Base-by-base conservation (phyloP, 1,140 invertebrate genomes). In the Arion vulgaris region DNA sequence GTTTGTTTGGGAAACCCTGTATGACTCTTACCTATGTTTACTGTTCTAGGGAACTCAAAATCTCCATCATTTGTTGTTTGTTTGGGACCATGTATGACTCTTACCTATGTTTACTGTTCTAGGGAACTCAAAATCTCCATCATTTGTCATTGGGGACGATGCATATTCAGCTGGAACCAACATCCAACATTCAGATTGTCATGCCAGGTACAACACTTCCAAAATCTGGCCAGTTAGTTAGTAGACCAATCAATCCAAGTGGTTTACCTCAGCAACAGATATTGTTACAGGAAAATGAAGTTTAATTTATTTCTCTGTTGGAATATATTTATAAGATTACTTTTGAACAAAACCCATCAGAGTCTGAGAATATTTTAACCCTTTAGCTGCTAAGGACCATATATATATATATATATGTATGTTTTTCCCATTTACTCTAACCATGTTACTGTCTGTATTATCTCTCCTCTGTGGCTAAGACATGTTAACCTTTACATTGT, bases 171-270 rank as follows among this genome's bases (percentile, higher is more conserved):
- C 71, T 49, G 2, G 36, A 39, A 23, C 71, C 71, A 13, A 28
- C 36, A 26, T 41, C 36, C 1, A 45, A 76, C 19, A 76, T 76
- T 36, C 74, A 76, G 45, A 76, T 76, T 53, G 45, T 76, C 17
- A 36, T 76, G 49, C 74, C 74, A 51, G 49, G 49, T 17, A 32
- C 45, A 32, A 36, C 74, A 32, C n/a, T 53, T 13, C 26, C 74
- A 23, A 39, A 39, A 41, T n/a, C 71, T 73, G 36, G 17, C 38
- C 71, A 38, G 34, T 26, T 73, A 38, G 32, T 39, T 9, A 5
- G 71, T 23, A 39, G 19, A 39, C 38, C 39, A 15, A 23, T 7
- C 5, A 34, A 49, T 19, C 11, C 38, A 26, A 7, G 39, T 4
- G 11, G n/a, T 32, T 13, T 4, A 23, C 74, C 23, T 4, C 74